Conservation (phyloP, 2,888 invertebrate genomes). For the Tenthredo mesomela region DNA sequence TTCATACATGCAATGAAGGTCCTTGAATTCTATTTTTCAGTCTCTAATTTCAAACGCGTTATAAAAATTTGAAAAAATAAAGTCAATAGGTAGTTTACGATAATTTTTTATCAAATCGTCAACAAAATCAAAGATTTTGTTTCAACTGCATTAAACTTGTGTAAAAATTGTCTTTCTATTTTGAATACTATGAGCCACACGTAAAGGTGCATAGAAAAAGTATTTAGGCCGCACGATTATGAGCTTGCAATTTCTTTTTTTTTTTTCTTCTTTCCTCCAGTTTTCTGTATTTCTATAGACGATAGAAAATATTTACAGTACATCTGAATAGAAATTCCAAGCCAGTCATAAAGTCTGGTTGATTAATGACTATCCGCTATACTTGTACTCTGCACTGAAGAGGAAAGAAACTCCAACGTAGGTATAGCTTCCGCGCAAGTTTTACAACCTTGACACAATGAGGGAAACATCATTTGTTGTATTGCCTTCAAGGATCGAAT, state of each 20-base stretch:
- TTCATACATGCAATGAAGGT: neutral
- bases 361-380: slow-evolving; percentile 16
- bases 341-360: neutral
- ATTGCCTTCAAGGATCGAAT: neutral
- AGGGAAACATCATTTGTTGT: slow-evolving; percentile 35
- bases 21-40: neutral
- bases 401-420: neutral
- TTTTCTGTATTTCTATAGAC: neutral
- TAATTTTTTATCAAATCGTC: too few relatives aligned
- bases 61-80: too few relatives aligned
- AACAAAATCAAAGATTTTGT: too few relatives aligned
- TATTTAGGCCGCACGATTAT: neutral
- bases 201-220: neutral
- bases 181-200: neutral
- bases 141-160: too few relatives aligned
- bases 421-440: neutral
- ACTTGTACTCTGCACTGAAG: neutral
- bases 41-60: neutral
- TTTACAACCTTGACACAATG: slow-evolving; percentile 41
- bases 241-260: neutral
- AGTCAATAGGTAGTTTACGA: too few relatives aligned
- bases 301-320: slow-evolving; percentile 39
- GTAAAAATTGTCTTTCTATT: neutral
- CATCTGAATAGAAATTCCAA: slow-evolving; percentile 24
- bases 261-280: neutral